These are phyloP conservation scores for Asteroscopus sphinx DNA, from an alignment of 2,888 invertebrate species.

Conservation along the genomic window DNA sequence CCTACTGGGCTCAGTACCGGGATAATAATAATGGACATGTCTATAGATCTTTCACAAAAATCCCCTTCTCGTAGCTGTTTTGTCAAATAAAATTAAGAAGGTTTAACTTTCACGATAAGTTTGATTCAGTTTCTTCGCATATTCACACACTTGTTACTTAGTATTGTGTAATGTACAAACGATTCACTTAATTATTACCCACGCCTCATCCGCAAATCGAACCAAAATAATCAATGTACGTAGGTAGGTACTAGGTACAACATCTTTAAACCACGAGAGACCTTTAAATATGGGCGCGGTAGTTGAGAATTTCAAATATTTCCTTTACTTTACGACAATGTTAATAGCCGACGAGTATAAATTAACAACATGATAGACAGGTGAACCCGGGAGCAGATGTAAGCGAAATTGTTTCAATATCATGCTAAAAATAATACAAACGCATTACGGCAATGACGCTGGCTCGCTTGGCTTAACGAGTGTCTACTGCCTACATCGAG, in stretches of 20 bases:
- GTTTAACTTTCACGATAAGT: slow-evolving; percentile 46
- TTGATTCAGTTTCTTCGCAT: slow-evolving; percentile 26
- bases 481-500: slow-evolving; percentile 64
- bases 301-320: slow-evolving; percentile 80
- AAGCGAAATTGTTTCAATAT: slow-evolving; percentile 83
- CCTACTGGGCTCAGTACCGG: no score
- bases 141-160: slow-evolving; percentile 33
- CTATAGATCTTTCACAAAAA: no score
- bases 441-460: slow-evolving; percentile 56
- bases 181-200: slow-evolving; percentile 26
- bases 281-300: slow-evolving; percentile 72
- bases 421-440: slow-evolving; percentile 82
- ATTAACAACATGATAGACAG: slow-evolving; percentile 86
- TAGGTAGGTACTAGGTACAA: no score
- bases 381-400: slow-evolving; percentile 84
- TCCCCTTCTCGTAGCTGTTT: no score
- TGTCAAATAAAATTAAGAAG: no score
- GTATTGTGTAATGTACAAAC: slow-evolving; percentile 19
- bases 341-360: slow-evolving; percentile 79
- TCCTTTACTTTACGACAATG: slow-evolving; percentile 78
- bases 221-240: slow-evolving; percentile 64
- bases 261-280: slow-evolving; percentile 60
- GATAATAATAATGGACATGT: no score
- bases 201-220: slow-evolving; percentile 35
- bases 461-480: slow-evolving; percentile 55